phyloP scores from a whole-genome alignment of 2,113 vertebrate genomes.

The Protobothrops mucrosquamatus region DNA sequence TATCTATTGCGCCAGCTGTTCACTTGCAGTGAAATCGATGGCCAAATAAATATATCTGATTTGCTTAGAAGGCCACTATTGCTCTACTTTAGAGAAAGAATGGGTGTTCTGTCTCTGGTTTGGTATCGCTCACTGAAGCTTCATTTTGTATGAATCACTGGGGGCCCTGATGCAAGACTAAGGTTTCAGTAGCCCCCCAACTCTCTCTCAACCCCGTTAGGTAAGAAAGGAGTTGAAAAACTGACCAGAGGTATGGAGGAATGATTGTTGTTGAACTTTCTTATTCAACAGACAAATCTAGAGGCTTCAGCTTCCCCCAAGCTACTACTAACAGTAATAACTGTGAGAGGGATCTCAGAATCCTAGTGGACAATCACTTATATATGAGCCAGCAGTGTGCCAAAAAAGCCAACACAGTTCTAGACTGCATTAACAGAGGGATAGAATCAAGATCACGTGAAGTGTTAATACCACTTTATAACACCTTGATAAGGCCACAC shows the following conservation, averaged over 20 bases:
- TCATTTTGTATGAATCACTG: neutral
- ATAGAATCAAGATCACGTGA: no score
- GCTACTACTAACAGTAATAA: no score
- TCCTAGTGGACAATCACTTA: no score
- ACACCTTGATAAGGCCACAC: no score
- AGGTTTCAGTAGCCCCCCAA: neutral
- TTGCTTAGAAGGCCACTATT: neutral
- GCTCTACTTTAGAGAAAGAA: neutral
- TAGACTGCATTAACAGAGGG: no score
- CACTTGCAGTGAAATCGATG: neutral
- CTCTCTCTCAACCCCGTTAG: neutral
- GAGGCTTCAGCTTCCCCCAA: neutral
- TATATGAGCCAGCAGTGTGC: no score
- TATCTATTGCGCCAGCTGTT: neutral
- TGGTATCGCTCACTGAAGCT: neutral
- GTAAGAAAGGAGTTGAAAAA: neutral
- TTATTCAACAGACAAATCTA: neutral
- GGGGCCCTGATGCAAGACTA: neutral
- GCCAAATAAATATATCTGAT: neutral
- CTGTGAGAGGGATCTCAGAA: no score
- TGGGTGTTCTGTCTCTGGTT: neutral
- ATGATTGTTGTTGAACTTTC: neutral
- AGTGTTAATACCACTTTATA: no score
- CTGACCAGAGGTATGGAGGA: neutral
- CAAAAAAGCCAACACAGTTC: no score